Evolutionary conservation across 2,113 vertebrate genomes (phyloP).

Genomic region (Rhinoderma darwinii): DNA sequence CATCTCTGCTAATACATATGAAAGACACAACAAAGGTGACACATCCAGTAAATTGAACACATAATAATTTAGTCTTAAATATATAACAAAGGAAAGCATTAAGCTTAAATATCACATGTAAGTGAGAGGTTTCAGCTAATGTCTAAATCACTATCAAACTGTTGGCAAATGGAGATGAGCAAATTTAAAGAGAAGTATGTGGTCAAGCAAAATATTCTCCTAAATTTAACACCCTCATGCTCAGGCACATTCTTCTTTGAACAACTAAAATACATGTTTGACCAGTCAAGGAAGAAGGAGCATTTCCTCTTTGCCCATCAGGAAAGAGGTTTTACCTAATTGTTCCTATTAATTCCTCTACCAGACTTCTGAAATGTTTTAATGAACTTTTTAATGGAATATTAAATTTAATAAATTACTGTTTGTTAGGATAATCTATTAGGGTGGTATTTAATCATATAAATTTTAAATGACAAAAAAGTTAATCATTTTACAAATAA

Average conservation of each 20-base stretch:
- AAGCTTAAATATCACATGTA: background rate
- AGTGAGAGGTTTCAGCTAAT: background rate
- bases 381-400: background rate
- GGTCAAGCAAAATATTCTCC: background rate
- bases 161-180: background rate
- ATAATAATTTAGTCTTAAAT: background rate
- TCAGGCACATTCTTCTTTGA: background rate
- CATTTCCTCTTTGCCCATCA: background rate
- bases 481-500: background rate
- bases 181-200: background rate
- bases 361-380: background rate
- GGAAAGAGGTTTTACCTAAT: background rate
- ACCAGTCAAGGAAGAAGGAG: background rate
- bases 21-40: conserved; percentile 18
- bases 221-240: background rate
- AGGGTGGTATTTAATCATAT: background rate
- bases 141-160: background rate
- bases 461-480: too few relatives aligned
- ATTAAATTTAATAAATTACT: background rate
- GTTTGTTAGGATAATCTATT: background rate
- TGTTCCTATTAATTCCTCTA: background rate
- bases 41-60: background rate
- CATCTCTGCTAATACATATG: conserved; percentile 4
- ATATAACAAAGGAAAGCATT: background rate
- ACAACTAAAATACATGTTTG: background rate